These are phyloP conservation scores for Sebastolobus altivelis DNA, from an alignment of 2,797 vertebrate genomes.

Conservation along the genomic window DNA sequence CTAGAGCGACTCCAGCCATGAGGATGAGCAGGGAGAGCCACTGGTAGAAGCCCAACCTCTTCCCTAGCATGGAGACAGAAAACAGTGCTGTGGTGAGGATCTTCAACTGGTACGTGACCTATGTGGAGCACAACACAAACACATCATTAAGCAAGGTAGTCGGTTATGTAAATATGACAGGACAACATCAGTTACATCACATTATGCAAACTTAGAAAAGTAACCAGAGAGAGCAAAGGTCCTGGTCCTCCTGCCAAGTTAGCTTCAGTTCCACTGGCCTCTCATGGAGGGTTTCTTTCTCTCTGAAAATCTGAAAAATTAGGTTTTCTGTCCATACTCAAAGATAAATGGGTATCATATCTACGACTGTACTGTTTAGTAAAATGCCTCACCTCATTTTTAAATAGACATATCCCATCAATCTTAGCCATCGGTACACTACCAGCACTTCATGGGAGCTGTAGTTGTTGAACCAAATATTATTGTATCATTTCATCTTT, in stretches of 20 bases:
- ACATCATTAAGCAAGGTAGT: background rate
- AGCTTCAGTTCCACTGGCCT: background rate
- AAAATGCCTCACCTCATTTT: background rate
- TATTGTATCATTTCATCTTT: background rate
- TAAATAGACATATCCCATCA: no score
- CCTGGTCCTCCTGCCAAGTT: no score
- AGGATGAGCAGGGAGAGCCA: slow-evolving; percentile 94
- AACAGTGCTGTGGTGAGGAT: slow-evolving; percentile 98
- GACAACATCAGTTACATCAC: background rate
- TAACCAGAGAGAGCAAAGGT: background rate
- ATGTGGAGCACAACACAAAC: slow-evolving; percentile 17
- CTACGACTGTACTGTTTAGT: no score
- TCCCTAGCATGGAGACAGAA: slow-evolving; percentile 95
- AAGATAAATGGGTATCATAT: background rate
- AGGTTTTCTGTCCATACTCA: background rate
- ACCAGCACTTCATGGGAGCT: no score
- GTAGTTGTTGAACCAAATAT: background rate
- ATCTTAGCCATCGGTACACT: no score
- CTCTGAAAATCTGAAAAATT: no score
- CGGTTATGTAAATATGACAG: background rate
- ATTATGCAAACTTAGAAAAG: background rate
- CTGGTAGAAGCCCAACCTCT: slow-evolving; percentile 90
- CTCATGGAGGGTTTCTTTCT: background rate
- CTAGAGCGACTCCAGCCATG: slow-evolving; percentile 93
- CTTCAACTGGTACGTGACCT: slow-evolving; percentile 99